Conservation (phyloP, 1,140 invertebrate species). For the Oryctes rhinoceros region DNA sequence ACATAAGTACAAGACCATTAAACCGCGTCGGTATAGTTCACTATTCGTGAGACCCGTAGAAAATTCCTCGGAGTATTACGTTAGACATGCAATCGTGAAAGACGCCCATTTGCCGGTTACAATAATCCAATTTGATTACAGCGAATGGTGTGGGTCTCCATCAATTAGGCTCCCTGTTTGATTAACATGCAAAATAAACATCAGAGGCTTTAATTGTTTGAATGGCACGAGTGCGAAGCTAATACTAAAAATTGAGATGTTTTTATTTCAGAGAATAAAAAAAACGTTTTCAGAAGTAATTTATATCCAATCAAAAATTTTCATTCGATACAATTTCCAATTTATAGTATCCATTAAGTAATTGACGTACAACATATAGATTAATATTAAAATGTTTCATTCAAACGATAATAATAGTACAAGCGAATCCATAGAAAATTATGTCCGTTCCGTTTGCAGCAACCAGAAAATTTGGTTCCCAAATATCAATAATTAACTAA, state of each 20-base stretch:
- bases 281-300: neutral
- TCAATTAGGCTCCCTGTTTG: conserved; percentile 29
- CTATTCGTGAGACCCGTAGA: neutral
- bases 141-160: neutral
- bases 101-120: conserved; percentile 7
- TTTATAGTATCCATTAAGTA: too few relatives aligned
- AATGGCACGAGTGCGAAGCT: neutral
- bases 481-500: too few relatives aligned
- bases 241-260: conserved; percentile 7
- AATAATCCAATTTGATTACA: conserved; percentile 35
- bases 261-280: neutral
- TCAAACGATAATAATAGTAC: too few relatives aligned
- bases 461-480: too few relatives aligned
- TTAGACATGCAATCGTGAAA: conserved; percentile 34
- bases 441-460: too few relatives aligned
- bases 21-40: neutral
- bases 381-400: too few relatives aligned
- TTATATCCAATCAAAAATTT: neutral
- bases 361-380: neutral
- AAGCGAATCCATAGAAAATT: too few relatives aligned
- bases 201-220: conserved; percentile 2
- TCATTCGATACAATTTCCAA: too few relatives aligned
- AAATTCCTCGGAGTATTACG: conserved; percentile 32
- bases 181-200: conserved; percentile 34
- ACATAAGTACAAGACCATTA: conserved; percentile 7